Percentiles rank a stretch among this genome's conserved stretches.
Conservation (phyloP, 2,113 vertebrate species). For the Micromys minutus region DNA sequence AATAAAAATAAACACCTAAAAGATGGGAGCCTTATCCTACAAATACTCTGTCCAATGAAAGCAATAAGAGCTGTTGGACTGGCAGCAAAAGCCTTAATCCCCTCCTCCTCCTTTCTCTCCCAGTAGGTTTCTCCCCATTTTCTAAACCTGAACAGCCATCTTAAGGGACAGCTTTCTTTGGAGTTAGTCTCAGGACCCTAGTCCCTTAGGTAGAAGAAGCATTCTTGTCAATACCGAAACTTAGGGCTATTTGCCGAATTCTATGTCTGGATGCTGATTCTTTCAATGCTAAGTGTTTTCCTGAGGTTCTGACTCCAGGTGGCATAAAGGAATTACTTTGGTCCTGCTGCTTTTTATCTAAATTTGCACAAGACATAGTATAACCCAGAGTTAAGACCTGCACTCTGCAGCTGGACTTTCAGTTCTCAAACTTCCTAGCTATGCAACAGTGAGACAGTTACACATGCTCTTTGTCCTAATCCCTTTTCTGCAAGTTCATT, state of each 20-base stretch:
- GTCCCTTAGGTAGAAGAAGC: background rate
- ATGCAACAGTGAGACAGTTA: background rate
- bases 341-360: background rate
- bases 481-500: background rate
- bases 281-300: background rate
- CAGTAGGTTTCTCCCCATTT: background rate
- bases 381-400: background rate
- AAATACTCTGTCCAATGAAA: background rate
- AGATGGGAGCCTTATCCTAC: background rate
- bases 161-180: background rate
- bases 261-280: background rate
- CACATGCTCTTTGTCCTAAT: background rate
- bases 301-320: background rate
- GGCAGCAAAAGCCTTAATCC: background rate
- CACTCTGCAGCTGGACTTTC: background rate
- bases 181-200: background rate
- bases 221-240: background rate
- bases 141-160: background rate
- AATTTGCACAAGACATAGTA: background rate
- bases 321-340: background rate
- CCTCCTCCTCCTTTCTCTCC: background rate
- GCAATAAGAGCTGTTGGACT: too few relatives aligned
- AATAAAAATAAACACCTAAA: background rate
- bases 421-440: slow-evolving; percentile 15
- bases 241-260: background rate